phyloP scores from a whole-genome alignment of 37 sponge, comb jelly and placozoan species.

The Hexactinellida sp. region DNA sequence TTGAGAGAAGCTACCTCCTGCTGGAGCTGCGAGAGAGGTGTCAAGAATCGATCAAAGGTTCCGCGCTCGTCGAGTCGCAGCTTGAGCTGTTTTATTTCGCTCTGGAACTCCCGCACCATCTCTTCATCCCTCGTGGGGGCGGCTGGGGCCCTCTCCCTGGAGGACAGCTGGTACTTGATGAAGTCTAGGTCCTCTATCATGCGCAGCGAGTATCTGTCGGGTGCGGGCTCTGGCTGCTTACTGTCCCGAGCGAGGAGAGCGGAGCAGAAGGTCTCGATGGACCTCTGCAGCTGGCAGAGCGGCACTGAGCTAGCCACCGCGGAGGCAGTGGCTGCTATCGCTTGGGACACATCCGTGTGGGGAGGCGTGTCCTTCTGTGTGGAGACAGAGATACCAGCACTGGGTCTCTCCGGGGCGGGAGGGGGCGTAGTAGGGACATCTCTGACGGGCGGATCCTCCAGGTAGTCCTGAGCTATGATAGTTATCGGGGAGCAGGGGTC shows the following conservation, averaged over 20 bases:
- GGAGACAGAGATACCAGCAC: background rate
- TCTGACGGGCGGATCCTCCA: background rate
- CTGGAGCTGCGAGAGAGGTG: background rate
- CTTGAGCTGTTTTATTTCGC: background rate
- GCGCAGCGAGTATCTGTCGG: background rate
- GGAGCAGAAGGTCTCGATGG: background rate
- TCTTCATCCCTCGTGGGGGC: background rate
- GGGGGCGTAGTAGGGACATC: background rate
- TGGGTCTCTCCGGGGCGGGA: background rate
- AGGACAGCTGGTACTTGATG: background rate
- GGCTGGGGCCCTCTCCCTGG: background rate
- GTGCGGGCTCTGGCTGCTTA: background rate
- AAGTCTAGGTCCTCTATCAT: slow-evolving; percentile 11
- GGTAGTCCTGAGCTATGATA: background rate
- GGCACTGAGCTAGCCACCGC: background rate
- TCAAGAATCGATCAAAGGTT: background rate
- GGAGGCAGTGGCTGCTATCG: background rate
- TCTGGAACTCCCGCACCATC: background rate
- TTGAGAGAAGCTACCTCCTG: background rate
- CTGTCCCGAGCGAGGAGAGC: background rate
- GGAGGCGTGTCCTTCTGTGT: background rate
- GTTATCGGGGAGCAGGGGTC: background rate
- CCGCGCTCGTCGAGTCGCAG: background rate
- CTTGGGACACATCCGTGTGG: background rate
- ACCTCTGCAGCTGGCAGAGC: background rate